Percentiles rank a stretch among this genome's conserved stretches.
Conservation (phyloP, 2,113 vertebrate species). For the Donacobius atricapilla region DNA sequence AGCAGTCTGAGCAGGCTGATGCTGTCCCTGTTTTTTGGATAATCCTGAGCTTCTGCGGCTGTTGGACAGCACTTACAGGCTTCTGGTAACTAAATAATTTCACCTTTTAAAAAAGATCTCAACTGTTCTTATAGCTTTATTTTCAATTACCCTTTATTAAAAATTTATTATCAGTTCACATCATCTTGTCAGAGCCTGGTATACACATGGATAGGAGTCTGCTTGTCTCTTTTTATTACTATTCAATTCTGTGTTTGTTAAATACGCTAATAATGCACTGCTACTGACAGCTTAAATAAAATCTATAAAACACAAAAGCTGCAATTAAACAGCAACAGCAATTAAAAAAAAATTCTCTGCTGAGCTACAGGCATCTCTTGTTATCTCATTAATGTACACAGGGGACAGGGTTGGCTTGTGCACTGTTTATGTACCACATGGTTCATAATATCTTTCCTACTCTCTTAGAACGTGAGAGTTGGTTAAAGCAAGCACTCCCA, state of each 20-base stretch:
- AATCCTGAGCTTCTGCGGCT: background rate
- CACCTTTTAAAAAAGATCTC: background rate
- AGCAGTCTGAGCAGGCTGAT: background rate
- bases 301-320: background rate
- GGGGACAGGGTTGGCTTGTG: background rate
- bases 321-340: background rate
- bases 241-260: background rate
- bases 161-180: background rate
- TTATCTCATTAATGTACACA: background rate
- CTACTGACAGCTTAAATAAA: conserved; percentile 7
- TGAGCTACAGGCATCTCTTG: background rate
- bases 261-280: background rate
- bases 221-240: background rate
- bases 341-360: background rate
- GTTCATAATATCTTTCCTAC: background rate
- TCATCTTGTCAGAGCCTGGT: background rate
- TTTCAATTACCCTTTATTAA: conserved; percentile 4
- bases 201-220: background rate
- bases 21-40: background rate
- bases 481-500: background rate
- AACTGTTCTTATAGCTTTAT: background rate
- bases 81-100: background rate
- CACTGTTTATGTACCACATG: background rate
- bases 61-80: background rate
- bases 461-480: background rate